Evolutionary conservation across 2,888 invertebrate species (phyloP), one percentile per base, ranked within the genome.

Genomic region (Heliothis peltigera): DNA sequence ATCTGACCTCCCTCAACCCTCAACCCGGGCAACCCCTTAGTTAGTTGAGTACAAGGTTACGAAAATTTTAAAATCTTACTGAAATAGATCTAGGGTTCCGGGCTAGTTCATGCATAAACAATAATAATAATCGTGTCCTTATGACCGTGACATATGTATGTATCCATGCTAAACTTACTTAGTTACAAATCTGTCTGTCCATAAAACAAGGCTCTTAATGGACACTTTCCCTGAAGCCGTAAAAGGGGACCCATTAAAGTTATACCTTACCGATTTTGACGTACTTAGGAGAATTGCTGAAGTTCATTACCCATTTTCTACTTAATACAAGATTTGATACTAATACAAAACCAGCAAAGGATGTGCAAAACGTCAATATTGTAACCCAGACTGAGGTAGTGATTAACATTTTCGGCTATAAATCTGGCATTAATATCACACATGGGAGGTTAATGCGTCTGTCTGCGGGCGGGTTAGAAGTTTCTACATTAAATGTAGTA

Each of bases 161-260:
- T 60, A 70, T 47, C 44, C 68, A 70, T 53, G 49, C 59, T 67
- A 68, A 74, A 69, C 71, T 71, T 63, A 70, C 59, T 68, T 62
- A 73, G 67, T 77, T 70, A 79, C 83, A 82, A 80, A 81, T 79
- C 82, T 64, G 69, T 72, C 61, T 64, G 67, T 74, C 68, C 82
- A 86, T 91, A 89, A 90, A 90, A 87, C 87, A 80, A 67, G 77
- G 76, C 81, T 82, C 83, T 85, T 90, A 87, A 91, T 89, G 87
- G 85, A 80, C 83, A 88, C 88, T 88, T 88, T 84, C 82, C 74
- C 71, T 79, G 73, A 70, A 80, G 76, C 77, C 83, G 84, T 91
- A 89, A 91, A 90, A 86, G 32, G 47, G 32, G 44, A 56, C 39
- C 52, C 72, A 75, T 69, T 75, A 72, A 70, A 63, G 52, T 57